Base-by-base conservation (phyloP, 2,797 vertebrate species). In the Sebastes minor region DNA sequence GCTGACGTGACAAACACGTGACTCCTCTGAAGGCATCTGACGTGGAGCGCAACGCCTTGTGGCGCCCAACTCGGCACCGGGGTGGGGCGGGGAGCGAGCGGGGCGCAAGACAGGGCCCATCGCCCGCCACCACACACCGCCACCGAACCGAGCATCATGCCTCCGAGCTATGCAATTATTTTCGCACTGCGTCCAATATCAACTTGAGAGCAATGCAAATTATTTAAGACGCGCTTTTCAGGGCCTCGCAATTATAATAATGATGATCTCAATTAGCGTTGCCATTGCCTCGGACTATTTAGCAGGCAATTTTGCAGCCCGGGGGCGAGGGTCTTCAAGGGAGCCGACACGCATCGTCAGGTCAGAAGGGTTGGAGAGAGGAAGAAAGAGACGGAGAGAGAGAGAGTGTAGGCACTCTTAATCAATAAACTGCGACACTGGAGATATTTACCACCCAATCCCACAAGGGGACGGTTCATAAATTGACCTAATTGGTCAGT, bases 181-280 rank as follows among this genome's bases (percentile, higher is more conserved):
- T 96, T 95, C 91, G 92, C 94, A 89, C 93, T 88, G 93, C 87
- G 89, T 95, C 95, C 94, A 96, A 96, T 95, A 95, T 96, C 94
- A 96, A 95, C 95, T 95, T 91, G 94, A 96, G 95, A 96, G 95
- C 94, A 95, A 96, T 96, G 96, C 95, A 96, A 96, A 96, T 96
- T 96, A 96, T 96, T 96, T 95, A 96, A 96, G 95, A 96, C 93
- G 94, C 90, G 92, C 94, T 95, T 96, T 95, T 94, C 94, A 93
- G 94, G 94, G 87, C 91, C 92, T 91, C 71, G 92, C 95, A 95
- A 96, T 96, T 96, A 96, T 96, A 96, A 96, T 96, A 96, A 96
- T 96, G 95, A 96, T 96, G 95, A 96, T 96, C 96, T 96, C 96
- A 96, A 96, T 96, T 96, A 96, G 95, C 94, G 94, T 94, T 92